A percentile compares a stretch with the other conserved stretches of the same genome.
These are phyloP conservation scores for Aphodius sticticus DNA, from an alignment of 2,888 invertebrate species.

Conservation along the genomic window DNA sequence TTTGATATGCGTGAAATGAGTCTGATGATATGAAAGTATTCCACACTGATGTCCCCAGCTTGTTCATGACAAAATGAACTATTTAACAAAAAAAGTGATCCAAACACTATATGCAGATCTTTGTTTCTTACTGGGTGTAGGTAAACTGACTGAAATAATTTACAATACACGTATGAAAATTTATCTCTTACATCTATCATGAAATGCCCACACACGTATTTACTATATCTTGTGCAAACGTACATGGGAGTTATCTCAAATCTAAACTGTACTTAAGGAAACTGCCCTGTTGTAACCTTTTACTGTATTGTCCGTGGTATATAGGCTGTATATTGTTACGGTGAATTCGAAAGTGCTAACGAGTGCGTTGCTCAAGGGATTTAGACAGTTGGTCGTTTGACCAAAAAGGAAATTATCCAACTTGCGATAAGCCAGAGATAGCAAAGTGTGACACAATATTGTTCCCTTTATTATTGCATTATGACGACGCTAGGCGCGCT, in stretches of 20 bases:
- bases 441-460: not conserved
- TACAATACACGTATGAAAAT: not conserved
- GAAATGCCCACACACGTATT: not conserved
- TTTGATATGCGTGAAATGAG: not conserved
- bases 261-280: not conserved
- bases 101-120: too few species aligned
- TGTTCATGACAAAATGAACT: conserved; percentile 6
- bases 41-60: not conserved
- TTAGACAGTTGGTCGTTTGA: not conserved
- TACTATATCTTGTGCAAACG: not conserved
- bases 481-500: not conserved
- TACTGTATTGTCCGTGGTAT: not conserved
- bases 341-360: conserved; percentile 4
- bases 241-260: not conserved
- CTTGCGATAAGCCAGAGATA: not conserved
- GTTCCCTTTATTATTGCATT: not conserved
- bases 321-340: not conserved
- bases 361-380: conserved; percentile 4
- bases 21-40: not conserved
- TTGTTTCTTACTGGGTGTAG: too few species aligned
- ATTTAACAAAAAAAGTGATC: not conserved
- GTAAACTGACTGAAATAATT: not conserved
- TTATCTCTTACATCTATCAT: not conserved
- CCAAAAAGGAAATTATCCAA: not conserved
- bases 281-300: conserved; percentile 4